Evolutionary conservation across 92 coral and sea anemone genomes (phyloP), one percentile per base, ranked within the genome.

Genomic region (Galaxea fascicularis): DNA sequence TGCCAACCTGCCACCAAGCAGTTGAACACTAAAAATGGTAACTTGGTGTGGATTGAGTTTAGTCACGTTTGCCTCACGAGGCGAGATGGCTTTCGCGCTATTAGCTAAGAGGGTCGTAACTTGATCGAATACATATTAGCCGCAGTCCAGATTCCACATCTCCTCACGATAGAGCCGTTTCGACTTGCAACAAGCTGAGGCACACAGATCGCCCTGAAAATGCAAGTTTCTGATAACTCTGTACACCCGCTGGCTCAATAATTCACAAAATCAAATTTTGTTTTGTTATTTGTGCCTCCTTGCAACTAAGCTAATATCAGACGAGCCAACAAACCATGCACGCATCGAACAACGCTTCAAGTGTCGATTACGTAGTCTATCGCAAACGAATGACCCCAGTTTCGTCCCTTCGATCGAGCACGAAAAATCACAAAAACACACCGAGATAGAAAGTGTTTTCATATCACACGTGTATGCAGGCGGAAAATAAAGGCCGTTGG

Each of bases 21-120:
- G 21, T 56, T 53, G 65, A 30, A 46, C 27, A 30, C 18, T 16
- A 47, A 24, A 45, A 82, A 82, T 25, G 28, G 28, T 58, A 46
- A 24, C 8, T 70, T 70, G 41, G 67, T 25, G 44, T 41, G 39
- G 70, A 71, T 71, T 57, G 70, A 72, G 24, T 54, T 44, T 7
- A 44, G 86, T 82, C 86, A 82, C 86, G 86, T 82, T 70, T 39
- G 59, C 47, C 78, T 82, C 86, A 82, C 86, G 71, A 70, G 86
- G 78, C 31, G 17, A 35, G 46, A 70, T 39, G 39, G 25, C 70
- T 79, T 24, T 66, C 13, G 28, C 10, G 47, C 44, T 49, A 35
- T 69, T 69, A 22, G 54, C 57, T 68, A 9, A 20, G 52, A 21
- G 78, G 30, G 62, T 52, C 78, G 86, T 82, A 82, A 82, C 86